Percentiles rank a stretch among this genome's conserved stretches.
These are phyloP conservation scores for Lepidocyrtoides sp. DNA, from an alignment of 2,888 invertebrate species.

Conservation along the genomic window DNA sequence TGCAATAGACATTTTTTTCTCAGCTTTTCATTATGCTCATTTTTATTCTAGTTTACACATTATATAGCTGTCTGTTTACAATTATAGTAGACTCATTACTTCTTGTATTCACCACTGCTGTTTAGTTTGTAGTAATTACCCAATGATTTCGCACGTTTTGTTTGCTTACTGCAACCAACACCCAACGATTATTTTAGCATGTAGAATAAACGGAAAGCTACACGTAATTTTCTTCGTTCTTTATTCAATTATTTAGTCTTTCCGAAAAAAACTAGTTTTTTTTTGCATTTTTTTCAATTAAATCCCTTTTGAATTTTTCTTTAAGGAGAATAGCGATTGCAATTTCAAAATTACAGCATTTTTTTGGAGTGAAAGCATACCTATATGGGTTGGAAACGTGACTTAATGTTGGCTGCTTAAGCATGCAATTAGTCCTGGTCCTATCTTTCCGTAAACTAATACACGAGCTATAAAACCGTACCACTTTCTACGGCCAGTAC, in stretches of 20 bases:
- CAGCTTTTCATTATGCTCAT: slow-evolving; percentile 5
- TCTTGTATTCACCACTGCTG: not conserved
- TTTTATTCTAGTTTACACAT: not conserved
- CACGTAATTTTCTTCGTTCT: not conserved
- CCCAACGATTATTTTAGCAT: not conserved
- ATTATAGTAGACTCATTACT: not conserved
- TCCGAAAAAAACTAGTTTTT: not conserved
- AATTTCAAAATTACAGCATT: no score
- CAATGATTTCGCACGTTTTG: slow-evolving; percentile 31
- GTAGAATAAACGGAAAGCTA: not conserved
- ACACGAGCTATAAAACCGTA: not conserved
- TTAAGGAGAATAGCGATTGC: not conserved
- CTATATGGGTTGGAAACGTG: not conserved
- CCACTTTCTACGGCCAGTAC: not conserved
- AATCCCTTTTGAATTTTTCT: not conserved
- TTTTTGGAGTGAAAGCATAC: not conserved
- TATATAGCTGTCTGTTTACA: not conserved
- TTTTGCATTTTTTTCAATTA: not conserved
- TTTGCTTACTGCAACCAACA: not conserved
- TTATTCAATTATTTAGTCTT: not conserved
- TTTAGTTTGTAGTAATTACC: no score
- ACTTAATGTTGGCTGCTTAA: not conserved
- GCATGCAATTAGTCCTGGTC: not conserved
- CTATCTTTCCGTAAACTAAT: not conserved
- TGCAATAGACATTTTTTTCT: not conserved